Evolutionary conservation across 2,888 invertebrate genomes (phyloP).

Genomic region (Podabrus alpinus): DNA sequence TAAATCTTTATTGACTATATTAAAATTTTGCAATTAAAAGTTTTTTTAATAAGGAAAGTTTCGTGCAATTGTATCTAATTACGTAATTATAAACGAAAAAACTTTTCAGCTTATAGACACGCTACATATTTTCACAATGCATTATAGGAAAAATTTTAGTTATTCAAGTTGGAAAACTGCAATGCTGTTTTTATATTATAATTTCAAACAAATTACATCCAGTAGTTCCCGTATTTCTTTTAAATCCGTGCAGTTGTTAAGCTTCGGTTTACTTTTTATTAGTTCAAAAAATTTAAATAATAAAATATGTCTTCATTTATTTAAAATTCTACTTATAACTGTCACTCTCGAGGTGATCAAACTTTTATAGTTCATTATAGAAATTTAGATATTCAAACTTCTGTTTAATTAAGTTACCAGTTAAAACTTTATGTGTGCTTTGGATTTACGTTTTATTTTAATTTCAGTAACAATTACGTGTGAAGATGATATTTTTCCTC

Average conservation of each 20-base stretch:
- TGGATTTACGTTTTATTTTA: not conserved
- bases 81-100: not conserved
- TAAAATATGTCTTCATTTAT: not conserved
- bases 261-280: not conserved
- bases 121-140: not conserved
- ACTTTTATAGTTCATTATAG: not conserved
- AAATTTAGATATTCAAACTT: not conserved
- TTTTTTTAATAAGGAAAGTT: not conserved
- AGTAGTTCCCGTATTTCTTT: not conserved
- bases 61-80: not conserved
- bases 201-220: not conserved
- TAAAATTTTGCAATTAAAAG: not conserved
- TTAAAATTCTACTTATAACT: not conserved
- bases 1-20: not conserved
- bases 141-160: not conserved
- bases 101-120: not conserved
- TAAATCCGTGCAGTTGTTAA: not conserved
- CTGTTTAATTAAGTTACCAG: not conserved
- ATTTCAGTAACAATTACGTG: conserved; percentile 18
- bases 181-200: not conserved
- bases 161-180: not conserved
- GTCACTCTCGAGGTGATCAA: not conserved
- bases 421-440: not conserved
- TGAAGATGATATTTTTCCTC: conserved; percentile 14
- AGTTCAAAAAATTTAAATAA: not conserved